phyloP scores from a whole-genome alignment of 2,113 vertebrate genomes.

The Ochotona princeps region DNA sequence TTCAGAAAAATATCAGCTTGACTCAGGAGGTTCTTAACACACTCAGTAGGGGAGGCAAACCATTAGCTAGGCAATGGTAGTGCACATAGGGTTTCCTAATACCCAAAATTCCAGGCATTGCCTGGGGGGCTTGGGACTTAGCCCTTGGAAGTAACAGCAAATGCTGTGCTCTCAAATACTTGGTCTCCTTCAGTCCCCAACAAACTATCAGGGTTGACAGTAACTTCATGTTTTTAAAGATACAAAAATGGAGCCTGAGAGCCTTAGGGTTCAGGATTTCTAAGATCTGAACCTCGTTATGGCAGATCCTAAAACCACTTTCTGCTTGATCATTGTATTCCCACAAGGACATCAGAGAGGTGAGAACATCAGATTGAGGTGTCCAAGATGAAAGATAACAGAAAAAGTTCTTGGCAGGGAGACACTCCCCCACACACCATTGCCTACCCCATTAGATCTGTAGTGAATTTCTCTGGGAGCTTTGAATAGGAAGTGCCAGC shows the following conservation, averaged over 20 bases:
- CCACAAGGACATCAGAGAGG: neutral
- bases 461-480: neutral
- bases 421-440: too few relatives aligned
- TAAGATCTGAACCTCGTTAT: neutral
- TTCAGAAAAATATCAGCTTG: neutral
- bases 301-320: neutral
- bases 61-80: neutral
- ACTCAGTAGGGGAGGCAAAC: neutral
- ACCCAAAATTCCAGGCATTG: neutral
- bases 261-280: neutral
- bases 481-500: neutral
- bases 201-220: neutral
- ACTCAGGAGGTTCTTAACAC: neutral
- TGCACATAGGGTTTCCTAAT: neutral
- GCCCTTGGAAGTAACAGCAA: too few relatives aligned
- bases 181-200: neutral
- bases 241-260: neutral
- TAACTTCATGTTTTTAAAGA: neutral
- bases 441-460: too few relatives aligned
- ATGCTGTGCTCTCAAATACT: neutral
- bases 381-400: neutral
- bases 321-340: neutral
- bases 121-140: neutral
- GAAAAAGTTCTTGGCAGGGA: neutral
- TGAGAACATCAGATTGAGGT: too few relatives aligned